Evolutionary conservation across 2,888 invertebrate genomes (phyloP).

Genomic region (Idaea dimidiata): DNA sequence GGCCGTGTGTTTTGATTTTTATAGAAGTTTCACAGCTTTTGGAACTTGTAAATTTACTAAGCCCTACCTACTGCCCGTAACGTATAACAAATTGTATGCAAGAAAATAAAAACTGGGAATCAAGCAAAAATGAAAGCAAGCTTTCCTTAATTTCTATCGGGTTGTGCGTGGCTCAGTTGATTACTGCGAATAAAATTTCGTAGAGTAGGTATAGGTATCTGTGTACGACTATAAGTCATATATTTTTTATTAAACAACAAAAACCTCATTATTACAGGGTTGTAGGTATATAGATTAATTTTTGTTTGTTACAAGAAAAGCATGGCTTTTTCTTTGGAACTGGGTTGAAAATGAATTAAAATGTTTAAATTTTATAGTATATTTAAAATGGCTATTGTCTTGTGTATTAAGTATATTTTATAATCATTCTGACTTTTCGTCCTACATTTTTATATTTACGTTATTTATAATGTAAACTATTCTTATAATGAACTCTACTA

Average conservation of each 20-base stretch:
- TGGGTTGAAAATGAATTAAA: neutral
- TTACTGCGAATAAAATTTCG: neutral
- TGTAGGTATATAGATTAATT: conserved; percentile 55
- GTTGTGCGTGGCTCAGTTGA: no score
- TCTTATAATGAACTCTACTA: no score
- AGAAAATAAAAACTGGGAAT: no score
- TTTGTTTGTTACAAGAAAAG: conserved; percentile 10
- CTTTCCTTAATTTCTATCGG: neutral
- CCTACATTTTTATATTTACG: no score
- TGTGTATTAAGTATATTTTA: neutral
- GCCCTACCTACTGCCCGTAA: no score
- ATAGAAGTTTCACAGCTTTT: no score
- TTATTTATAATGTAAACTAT: no score
- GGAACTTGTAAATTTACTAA: no score
- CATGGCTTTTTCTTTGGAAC: neutral
- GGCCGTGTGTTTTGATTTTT: no score
- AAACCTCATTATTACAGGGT: conserved; percentile 64
- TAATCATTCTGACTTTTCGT: neutral
- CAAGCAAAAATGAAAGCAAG: neutral
- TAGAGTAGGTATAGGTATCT: neutral
- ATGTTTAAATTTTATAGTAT: conserved; percentile 1
- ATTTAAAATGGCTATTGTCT: neutral
- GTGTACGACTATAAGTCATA: conserved; percentile 10
- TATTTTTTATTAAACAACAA: conserved; percentile 17
- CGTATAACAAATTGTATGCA: no score